Conservation (phyloP, 2,888 invertebrate genomes). For the Chrysolina oricalcia region DNA sequence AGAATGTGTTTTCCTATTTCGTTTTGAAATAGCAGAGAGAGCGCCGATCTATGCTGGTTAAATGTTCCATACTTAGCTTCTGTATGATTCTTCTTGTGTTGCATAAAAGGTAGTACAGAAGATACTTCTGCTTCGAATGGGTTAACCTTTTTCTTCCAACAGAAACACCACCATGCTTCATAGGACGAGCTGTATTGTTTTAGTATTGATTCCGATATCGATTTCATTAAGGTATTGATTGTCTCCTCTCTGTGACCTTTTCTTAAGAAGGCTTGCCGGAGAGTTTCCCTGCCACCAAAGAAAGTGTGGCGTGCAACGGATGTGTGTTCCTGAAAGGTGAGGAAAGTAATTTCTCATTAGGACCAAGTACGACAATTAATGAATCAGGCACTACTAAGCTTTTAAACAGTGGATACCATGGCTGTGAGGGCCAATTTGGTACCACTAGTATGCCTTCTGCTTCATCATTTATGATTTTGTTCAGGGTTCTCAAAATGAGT, state of each 20-base stretch:
- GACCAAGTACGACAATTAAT: constrained; percentile 10
- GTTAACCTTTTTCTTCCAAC: not conserved
- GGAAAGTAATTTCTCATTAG: constrained; percentile 8
- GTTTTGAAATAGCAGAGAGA: constrained; percentile 50
- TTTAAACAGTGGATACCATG: constrained; percentile 61
- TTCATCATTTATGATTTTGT: constrained; percentile 58
- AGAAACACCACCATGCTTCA: constrained; percentile 30
- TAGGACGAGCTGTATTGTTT: constrained; percentile 21
- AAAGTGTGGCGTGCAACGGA: constrained; percentile 25
- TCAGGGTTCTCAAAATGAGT: constrained; percentile 53
- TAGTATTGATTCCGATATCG: constrained; percentile 12
- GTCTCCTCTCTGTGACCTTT: constrained; percentile 20
- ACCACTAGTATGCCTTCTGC: constrained; percentile 59
- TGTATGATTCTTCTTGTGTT: constrained; percentile 5
- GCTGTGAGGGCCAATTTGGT: too few species aligned
- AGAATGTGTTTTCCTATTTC: constrained; percentile 46
- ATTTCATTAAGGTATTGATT: constrained; percentile 7
- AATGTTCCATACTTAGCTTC: constrained; percentile 34
- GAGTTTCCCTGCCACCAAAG: constrained; percentile 1
- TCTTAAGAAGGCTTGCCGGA: constrained; percentile 20
- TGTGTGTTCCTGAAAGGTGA: constrained; percentile 32
- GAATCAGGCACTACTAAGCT: constrained; percentile 56
- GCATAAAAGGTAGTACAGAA: not conserved
- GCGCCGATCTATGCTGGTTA: constrained; percentile 56
- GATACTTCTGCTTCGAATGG: constrained; percentile 2